Base-by-base conservation (phyloP, 2,888 invertebrate species). In the Autographa pulchrina region DNA sequence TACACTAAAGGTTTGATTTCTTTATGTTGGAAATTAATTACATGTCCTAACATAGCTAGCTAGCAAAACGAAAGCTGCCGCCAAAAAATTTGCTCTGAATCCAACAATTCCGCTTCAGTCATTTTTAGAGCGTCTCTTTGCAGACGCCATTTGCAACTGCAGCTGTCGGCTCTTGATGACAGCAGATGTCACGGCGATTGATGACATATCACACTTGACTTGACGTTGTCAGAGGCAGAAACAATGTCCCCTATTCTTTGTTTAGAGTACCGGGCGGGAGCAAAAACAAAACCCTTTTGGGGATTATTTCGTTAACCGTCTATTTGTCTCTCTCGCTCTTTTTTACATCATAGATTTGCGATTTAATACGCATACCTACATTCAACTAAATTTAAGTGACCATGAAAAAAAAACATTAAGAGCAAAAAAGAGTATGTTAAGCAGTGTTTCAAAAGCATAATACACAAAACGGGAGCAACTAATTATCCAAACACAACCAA, bases 401-500 rank as follows among this genome's bases (percentile, higher is more conserved):
- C 9, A 35, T 35, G 35, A 0, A 2, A 48, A 48, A n/a, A 48
- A 48, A 7, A n/a, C 7, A n/a, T n/a, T 13, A 13, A 3, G 8
- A 25, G 4, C n/a, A 56, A 20, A 6, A 56, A 25, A 20, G 8
- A 9, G 7, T 54, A 2, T 11, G 9, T 2, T 11, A 56, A 25
- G 0, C 25, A 20, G 13, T 56, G 20, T 56, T 56, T 25, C 25
- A 25, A 56, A 56, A 56, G 25, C 25, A 18, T 48, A n/a, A n/a
- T 20, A 25, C 58, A 62, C 31, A 65, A 52, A 48, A 62, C n/a
- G 59, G 31, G 58, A 65, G 59, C 60, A 69, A 59, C 65, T 73
- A 73, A 73, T 73, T 73, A 69, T 63, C 65, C 20, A 20, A 56
- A 56, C 54, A 56, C 54, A 60, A 35, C 70, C 43, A 70, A 65